Evolutionary conservation across 2,888 invertebrate species (phyloP).

Genomic region (Heliconius cydno): DNA sequence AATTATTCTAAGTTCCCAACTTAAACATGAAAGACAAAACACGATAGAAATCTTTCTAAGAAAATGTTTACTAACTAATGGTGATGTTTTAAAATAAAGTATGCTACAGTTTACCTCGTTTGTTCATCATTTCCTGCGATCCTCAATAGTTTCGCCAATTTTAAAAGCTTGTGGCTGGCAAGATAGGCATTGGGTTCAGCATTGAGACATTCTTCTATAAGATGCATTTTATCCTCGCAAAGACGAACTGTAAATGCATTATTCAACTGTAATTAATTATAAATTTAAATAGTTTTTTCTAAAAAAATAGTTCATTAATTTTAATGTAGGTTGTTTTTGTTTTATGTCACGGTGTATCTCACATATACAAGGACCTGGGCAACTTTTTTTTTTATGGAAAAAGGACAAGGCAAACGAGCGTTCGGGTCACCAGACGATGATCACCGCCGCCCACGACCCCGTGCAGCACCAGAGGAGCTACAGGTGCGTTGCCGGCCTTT

Average conservation of each 20-base stretch:
- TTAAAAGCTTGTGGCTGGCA: slow-evolving; percentile 85
- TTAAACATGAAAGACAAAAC: no score
- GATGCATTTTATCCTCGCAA: slow-evolving; percentile 83
- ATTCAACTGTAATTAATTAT: neutral
- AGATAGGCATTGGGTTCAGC: slow-evolving; percentile 83
- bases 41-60: no score
- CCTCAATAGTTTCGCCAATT: slow-evolving; percentile 85
- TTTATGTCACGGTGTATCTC: no score
- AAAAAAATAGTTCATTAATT: neutral
- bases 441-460: no score
- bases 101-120: slow-evolving; percentile 60
- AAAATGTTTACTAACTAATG: neutral
- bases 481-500: no score
- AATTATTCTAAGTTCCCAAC: no score
- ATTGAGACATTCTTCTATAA: slow-evolving; percentile 85
- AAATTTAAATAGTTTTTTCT: neutral
- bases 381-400: no score
- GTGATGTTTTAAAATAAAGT: neutral
- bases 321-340: no score
- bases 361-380: no score
- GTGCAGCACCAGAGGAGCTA: no score
- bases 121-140: slow-evolving; percentile 82
- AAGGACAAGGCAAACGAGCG: no score
- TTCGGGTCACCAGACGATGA: no score
- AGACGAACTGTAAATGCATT: slow-evolving; percentile 81